phyloP scores from a whole-genome alignment of 2,797 vertebrate species.

The Acanthis flammea region DNA sequence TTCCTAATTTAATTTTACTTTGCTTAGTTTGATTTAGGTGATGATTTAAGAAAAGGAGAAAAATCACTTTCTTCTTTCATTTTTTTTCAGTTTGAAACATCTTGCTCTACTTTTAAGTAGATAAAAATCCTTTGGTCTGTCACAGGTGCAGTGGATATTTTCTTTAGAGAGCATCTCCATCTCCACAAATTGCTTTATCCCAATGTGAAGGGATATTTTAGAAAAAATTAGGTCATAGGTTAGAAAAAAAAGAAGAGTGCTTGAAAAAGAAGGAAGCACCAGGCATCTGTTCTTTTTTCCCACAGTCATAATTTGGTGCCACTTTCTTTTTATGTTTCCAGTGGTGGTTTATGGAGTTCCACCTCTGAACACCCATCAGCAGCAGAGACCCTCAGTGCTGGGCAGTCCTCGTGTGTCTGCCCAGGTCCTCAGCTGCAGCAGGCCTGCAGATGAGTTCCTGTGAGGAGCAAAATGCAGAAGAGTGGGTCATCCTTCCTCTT shows the following conservation, averaged over 20 bases:
- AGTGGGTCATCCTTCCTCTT: neutral
- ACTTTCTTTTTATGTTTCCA: rapidly evolving
- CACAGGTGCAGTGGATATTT: neutral
- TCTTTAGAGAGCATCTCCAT: neutral
- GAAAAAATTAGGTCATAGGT: neutral
- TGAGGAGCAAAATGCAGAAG: neutral
- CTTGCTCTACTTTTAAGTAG: neutral
- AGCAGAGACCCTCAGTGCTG: neutral
- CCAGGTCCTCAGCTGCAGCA: neutral
- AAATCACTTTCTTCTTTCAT: rapidly evolving
- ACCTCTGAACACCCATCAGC: neutral
- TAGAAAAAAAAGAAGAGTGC: neutral
- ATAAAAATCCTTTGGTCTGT: neutral
- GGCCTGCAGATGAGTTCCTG: neutral
- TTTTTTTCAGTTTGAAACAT: neutral
- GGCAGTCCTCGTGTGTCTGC: rapidly evolving
- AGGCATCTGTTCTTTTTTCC: neutral
- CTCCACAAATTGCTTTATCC: neutral
- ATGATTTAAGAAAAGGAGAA: neutral
- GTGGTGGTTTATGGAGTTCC: neutral
- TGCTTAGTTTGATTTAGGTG: neutral
- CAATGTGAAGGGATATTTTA: neutral
- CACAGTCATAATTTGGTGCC: neutral
- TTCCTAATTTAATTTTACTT: neutral
- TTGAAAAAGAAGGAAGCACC: neutral